Base-by-base conservation (phyloP, 2,113 vertebrate species). In the Oreocharis arfaki region DNA sequence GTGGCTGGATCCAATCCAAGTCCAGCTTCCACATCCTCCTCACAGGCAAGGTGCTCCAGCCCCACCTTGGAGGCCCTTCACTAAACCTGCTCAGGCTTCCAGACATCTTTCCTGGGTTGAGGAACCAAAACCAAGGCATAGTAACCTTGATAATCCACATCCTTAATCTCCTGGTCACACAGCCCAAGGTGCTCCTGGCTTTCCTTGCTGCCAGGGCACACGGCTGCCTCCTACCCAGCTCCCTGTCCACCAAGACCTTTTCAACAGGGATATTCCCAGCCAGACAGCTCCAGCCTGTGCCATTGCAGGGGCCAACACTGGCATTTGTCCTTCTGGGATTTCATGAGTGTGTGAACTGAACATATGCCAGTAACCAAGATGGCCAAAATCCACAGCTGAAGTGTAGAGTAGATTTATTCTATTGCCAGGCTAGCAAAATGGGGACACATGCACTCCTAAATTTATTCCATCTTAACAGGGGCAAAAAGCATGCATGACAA, bases 401-500 rank as follows among this genome's bases (percentile, higher is more conserved):
- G 30, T 41, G 26, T 21, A 76, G 61, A 67, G 44, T 49, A 57
- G 32, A 49, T 57, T 75, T 75, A 42, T 42, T 49, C 70, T 41
- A 57, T 67, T 0, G 2, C 35, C 52, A 76, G 0, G 0, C 24
- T 21, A 56, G 24, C 20, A 67, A 57, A 85, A 67, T 53, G 10
- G 35, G 52, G 52, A 85, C 26, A 67, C 9, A 11, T 41, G 24
- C 10, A 65, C 7, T 56, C 24, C 20, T 41, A 85, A 41, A 23
- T 8, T 85, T 67, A 76, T 57, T 85, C 35, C 52, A 57, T 65
- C 10, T 26, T 42, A 75, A 57, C 10, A 33, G 30, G 12, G n/a
- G 35, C 10, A 85, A 49, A 57, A 35, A 57, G 26, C 1, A 0
- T 2, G 1, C 30, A n/a, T 2, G 9, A n/a, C 52, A 49, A 35